phyloP scores from a whole-genome alignment of 2,888 invertebrate genomes.

The Drosophila robusta region DNA sequence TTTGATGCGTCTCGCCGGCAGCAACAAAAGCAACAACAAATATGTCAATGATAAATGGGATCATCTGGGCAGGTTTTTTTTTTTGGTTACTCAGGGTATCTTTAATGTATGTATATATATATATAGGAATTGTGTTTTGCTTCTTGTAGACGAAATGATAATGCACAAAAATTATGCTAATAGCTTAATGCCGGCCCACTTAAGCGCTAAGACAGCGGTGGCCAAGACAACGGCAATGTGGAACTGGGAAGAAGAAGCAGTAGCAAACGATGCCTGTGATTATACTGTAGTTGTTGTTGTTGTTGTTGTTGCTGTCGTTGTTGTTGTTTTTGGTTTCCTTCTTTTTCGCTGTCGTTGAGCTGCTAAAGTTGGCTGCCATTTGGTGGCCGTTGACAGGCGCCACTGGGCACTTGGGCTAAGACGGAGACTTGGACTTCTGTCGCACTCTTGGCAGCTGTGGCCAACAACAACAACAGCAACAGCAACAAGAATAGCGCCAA shows the following conservation, averaged over 20 bases:
- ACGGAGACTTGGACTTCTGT: constrained; percentile 52
- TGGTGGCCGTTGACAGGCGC: constrained; percentile 53
- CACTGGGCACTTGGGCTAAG: constrained; percentile 48
- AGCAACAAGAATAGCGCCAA: constrained; percentile 11
- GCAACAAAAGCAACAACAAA: constrained; percentile 23
- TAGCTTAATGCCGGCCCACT: constrained; percentile 74
- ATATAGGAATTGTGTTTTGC: constrained; percentile 25
- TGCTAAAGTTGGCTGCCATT: constrained; percentile 46
- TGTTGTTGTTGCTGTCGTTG: constrained; percentile 36
- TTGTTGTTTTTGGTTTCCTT: constrained; percentile 16
- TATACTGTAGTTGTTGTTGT: constrained; percentile 39
- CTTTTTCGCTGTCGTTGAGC: constrained; percentile 27
- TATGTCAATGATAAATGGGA: constrained; percentile 71
- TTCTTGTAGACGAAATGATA: constrained; percentile 54
- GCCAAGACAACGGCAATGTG: constrained; percentile 22
- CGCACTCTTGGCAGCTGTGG: constrained; percentile 71
- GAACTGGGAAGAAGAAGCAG: not conserved
- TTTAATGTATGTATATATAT: constrained; percentile 6
- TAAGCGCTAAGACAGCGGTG: constrained; percentile 68
- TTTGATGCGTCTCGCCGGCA: constrained; percentile 12
- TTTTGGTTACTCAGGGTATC: not conserved
- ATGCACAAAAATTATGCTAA: constrained; percentile 77
- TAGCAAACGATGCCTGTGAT: constrained; percentile 41
- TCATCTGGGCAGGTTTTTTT: constrained; percentile 17
- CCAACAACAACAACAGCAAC: constrained; percentile 36